A percentile compares a stretch with the other conserved stretches of the same genome.
These are phyloP conservation scores for Saturnia pavonia DNA, from an alignment of 2,888 invertebrate species.

Conservation along the genomic window DNA sequence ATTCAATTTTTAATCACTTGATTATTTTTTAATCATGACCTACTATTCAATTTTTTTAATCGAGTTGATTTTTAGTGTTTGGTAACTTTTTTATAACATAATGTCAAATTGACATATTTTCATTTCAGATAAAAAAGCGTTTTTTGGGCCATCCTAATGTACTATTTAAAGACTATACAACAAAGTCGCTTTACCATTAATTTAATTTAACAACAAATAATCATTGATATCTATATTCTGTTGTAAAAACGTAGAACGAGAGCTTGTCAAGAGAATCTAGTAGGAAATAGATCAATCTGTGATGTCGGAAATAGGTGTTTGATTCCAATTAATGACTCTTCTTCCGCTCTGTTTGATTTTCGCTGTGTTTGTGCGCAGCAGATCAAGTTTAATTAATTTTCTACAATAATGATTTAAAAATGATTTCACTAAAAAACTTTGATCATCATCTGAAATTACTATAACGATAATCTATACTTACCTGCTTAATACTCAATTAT, in stretches of 20 bases:
- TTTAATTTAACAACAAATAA: not conserved
- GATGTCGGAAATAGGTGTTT: slow-evolving; percentile 62
- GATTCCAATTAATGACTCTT: slow-evolving; percentile 50
- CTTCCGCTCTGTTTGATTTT: slow-evolving; percentile 2
- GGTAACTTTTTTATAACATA: too few relatives aligned
- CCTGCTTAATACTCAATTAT: too few relatives aligned
- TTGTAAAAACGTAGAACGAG: not conserved
- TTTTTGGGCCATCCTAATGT: too few relatives aligned
- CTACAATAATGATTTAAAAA: not conserved
- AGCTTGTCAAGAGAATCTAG: slow-evolving; percentile 29
- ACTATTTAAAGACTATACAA: too few relatives aligned
- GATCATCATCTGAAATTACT: too few relatives aligned
- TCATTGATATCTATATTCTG: not conserved
- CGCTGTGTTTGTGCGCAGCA: not conserved
- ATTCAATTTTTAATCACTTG: too few relatives aligned
- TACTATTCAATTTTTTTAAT: too few relatives aligned
- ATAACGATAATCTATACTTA: too few relatives aligned
- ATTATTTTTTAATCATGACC: too few relatives aligned
- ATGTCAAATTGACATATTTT: too few relatives aligned
- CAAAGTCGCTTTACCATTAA: not conserved
- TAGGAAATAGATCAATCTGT: slow-evolving; percentile 69
- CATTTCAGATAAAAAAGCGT: too few relatives aligned
- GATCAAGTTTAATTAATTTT: not conserved
- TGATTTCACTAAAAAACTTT: not conserved
- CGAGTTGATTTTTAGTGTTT: too few relatives aligned